Evolutionary conservation across 2,888 invertebrate genomes (phyloP), one percentile per base, ranked within the genome.

Genomic region (Petrolisthes manimaculis): DNA sequence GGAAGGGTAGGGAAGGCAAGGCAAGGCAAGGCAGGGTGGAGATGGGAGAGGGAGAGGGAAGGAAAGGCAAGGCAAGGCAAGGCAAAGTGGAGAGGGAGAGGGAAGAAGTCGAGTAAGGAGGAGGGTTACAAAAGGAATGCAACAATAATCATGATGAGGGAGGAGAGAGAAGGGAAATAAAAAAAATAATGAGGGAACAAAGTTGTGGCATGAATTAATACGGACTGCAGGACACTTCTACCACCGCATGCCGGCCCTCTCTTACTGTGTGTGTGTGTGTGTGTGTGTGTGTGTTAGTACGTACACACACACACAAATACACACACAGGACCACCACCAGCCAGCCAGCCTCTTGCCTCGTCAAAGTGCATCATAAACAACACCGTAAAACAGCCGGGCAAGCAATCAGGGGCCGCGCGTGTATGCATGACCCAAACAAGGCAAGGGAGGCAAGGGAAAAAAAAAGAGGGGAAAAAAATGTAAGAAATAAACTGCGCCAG

Each of bases 381-480:
- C 74, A 71, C 81, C 18, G 71, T 86, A 86, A 86, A 86, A 86
- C 80, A 56, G 18, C 75, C 81, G 80, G 61, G 80, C 86, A 86
- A 86, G 81, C 86, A 86, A 86, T 86, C 86, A 86, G 75, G 86
- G 55, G 71, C 55, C 67, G 75, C 71, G 86, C 80, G 69, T 81
- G 86, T 81, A 56, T 86, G 86, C 86, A 86, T 86, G 86, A 86
- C 86, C 86, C 86, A 86, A 86, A 86, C 86, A 86, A 86, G 86
- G 75, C 80, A 71, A 21, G 75, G 51, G 56, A 79, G 61, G 80
- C 24, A 21, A 24, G 80, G 24, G 56, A 61, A 61, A 9, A 24
- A 56, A 79, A 81, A 67, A 54, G 24, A 81, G 21, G 81, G n/a
- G 12, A 21, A 67, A 55, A 75, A 75, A 84, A 84, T 37, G 21